Conservation (phyloP, 2,797 vertebrate species). For the Chaenodraco wilsoni region DNA sequence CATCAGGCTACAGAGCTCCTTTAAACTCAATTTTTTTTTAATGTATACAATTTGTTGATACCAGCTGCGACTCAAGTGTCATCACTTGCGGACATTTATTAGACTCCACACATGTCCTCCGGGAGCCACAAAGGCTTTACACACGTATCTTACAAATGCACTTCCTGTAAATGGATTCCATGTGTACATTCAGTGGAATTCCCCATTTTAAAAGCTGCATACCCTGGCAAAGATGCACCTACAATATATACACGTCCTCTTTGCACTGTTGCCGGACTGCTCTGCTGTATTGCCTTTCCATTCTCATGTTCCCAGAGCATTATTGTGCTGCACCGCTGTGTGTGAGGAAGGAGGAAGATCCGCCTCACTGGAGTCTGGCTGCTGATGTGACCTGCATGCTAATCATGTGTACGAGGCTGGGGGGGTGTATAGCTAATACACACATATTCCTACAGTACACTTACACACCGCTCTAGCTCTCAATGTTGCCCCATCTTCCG, state of each 20-base stretch:
- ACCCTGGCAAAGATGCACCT: background rate
- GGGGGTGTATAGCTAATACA: background rate
- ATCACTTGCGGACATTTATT: too few species aligned
- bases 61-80: too few species aligned
- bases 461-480: conserved; percentile 16
- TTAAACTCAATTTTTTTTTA: background rate
- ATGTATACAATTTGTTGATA: too few species aligned
- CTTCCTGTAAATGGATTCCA: background rate
- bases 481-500: conserved; percentile 8
- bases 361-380: conserved; percentile 51
- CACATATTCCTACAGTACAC: conserved; percentile 23
- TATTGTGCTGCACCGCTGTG: conserved; percentile 42
- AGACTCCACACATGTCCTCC: too few species aligned
- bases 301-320: conserved; percentile 22
- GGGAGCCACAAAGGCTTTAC: background rate
- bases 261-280: background rate
- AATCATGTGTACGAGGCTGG: conserved; percentile 34
- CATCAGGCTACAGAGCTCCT: too few species aligned
- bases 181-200: background rate
- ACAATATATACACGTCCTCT: background rate
- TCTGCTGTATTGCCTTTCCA: conserved; percentile 11
- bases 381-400: conserved; percentile 66
- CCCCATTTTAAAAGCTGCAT: too few species aligned
- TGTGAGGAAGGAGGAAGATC: conserved; percentile 3
- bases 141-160: background rate